Base-by-base conservation (phyloP, 1,140 invertebrate genomes). In the Drosophila simulans region DNA sequence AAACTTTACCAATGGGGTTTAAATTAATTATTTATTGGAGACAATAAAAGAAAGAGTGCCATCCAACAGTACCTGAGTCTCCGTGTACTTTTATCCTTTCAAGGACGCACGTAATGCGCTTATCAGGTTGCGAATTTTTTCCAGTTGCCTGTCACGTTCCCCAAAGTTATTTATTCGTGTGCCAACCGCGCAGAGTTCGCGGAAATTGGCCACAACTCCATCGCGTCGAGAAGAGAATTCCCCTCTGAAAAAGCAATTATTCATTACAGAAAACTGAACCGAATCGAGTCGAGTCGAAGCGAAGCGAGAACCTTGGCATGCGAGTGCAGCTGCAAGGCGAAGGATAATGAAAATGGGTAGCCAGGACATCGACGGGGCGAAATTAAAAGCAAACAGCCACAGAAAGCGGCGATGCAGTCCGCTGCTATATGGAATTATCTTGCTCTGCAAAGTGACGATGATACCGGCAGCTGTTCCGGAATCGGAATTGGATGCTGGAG, bases 331-430 rank as follows among this genome's bases (percentile, higher is more conserved):
- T 63, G 17, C 40, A 65, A 46, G 59, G 59, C 59, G 60, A 20
- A 53, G 72, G 42, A 71, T 71, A 86, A 83, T 79, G 59, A 76
- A 83, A 68, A 88, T 88, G 83, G 48, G 66, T 64, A 77, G 75
- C 55, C 81, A 65, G 66, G 51, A 60, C 65, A 80, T 51, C 39
- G 55, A 25, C 25, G 52, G 20, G 42, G 46, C 54, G 42, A 89
- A 80, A 84, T 77, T 90, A 71, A 89, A 90, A 70, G 55, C 73
- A 89, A 89, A 90, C 73, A 90, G 65, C 62, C 84, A 80, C 73
- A 80, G 84, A 78, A 89, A 90, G 46, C 60, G 77, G 11, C 65
- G 73, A 46, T 77, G 82, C 76, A 80, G 64, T 42, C 40, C 48
- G 31, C 54, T 73, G 48, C 35, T 80, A n/a, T 62, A 39, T 13